Conservation (phyloP, 2,888 invertebrate species). For the Brachyptera putata region DNA sequence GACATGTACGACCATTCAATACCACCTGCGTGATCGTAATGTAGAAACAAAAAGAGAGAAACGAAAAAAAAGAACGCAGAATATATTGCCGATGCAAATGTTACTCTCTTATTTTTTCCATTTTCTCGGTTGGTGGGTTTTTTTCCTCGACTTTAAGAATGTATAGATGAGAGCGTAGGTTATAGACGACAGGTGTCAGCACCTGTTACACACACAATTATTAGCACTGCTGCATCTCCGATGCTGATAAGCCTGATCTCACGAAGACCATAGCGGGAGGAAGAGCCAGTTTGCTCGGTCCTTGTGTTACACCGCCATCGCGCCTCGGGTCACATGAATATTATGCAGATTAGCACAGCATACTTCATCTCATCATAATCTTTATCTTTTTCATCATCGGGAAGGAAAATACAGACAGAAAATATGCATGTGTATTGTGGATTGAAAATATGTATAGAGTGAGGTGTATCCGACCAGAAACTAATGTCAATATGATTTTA, state of each 20-base stretch:
- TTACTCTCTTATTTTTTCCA: neutral
- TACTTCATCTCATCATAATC: neutral
- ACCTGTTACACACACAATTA: slow-evolving; percentile 23
- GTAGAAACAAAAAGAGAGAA: neutral
- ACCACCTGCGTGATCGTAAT: slow-evolving; percentile 13
- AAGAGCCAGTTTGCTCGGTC: neutral
- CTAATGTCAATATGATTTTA: no score
- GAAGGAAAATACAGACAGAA: no score
- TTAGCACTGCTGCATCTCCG: slow-evolving; percentile 3
- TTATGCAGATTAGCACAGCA: neutral
- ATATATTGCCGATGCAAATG: slow-evolving; percentile 15
- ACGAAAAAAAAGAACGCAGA: neutral
- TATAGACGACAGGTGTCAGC: slow-evolving; percentile 28
- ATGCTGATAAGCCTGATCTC: slow-evolving; percentile 13
- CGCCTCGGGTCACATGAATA: neutral
- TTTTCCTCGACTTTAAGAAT: slow-evolving; percentile 13
- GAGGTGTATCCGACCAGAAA: no score
- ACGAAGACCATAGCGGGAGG: neutral
- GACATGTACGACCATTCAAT: slow-evolving; percentile 3
- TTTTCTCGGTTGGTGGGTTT: slow-evolving; percentile 1
- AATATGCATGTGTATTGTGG: no score
- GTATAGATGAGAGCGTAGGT: no score
- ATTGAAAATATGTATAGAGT: no score
- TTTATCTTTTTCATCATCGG: neutral
- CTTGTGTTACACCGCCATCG: neutral